Percentiles rank a stretch among this genome's conserved stretches.
phyloP scores from a whole-genome alignment of 1,140 invertebrate species.

The Colletes latitarsis region DNA sequence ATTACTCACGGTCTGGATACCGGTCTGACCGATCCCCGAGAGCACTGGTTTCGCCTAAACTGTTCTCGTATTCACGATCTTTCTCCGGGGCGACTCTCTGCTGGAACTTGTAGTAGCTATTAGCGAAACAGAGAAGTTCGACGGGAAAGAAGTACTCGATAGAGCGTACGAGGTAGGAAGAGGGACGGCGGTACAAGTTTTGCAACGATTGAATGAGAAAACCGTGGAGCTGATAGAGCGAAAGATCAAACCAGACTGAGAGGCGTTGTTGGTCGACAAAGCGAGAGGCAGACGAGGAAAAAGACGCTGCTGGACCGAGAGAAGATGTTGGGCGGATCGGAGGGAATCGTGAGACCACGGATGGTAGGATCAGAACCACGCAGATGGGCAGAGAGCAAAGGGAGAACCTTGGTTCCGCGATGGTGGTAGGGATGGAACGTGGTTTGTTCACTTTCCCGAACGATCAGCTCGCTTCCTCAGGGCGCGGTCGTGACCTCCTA shows the following conservation, averaged over 20 bases:
- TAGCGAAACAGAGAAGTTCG: not conserved
- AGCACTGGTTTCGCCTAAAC: conserved; percentile 60
- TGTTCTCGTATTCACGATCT: conserved; percentile 43
- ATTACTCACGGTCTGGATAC: conserved; percentile 70
- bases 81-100: conserved; percentile 6
- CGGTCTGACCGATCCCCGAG: conserved; percentile 51
- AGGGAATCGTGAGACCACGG: conserved; percentile 64
- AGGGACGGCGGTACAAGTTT: conserved; percentile 14
- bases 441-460: conserved; percentile 81
- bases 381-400: conserved; percentile 64
- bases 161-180: not conserved
- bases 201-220: conserved; percentile 19
- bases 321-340: conserved; percentile 55
- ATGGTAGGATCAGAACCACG: conserved; percentile 47
- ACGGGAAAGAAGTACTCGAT: not conserved
- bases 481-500: conserved; percentile 78
- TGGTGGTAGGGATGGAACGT: conserved; percentile 80
- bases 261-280: conserved; percentile 26
- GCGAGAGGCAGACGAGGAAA: conserved; percentile 28
- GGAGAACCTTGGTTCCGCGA: conserved; percentile 69
- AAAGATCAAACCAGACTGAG: conserved; percentile 24
- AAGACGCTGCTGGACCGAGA: conserved; percentile 41
- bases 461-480: conserved; percentile 72
- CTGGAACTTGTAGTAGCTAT: conserved; percentile 8
- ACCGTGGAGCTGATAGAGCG: conserved; percentile 20